A percentile compares a stretch with the other conserved stretches of the same genome.
phyloP scores from a whole-genome alignment of 2,888 invertebrate genomes.

The Zygothrica quintamaculata region DNA sequence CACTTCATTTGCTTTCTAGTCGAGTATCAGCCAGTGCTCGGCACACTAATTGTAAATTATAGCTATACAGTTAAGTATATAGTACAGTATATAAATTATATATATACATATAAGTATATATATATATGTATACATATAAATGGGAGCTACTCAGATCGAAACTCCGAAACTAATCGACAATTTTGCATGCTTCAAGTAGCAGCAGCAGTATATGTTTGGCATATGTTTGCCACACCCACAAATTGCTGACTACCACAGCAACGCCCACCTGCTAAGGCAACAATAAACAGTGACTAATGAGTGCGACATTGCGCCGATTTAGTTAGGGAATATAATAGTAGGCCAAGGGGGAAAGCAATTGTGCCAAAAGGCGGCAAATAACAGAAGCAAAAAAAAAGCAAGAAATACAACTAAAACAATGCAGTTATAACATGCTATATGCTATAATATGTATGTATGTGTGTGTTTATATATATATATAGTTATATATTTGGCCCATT shows the following conservation, averaged over 20 bases:
- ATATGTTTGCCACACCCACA: conserved; percentile 29
- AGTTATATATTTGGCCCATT: conserved; percentile 54
- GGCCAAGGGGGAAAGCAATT: conserved; percentile 8
- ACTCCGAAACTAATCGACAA: conserved; percentile 77
- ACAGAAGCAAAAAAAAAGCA: conserved; percentile 15
- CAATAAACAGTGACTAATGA: conserved; percentile 70
- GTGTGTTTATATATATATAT: conserved; percentile 8
- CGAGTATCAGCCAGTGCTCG: too few relatives aligned
- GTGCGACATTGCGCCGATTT: conserved; percentile 61
- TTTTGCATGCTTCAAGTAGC: conserved; percentile 76
- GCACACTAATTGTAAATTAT: conserved; percentile 77
- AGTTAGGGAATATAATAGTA: conserved; percentile 65
- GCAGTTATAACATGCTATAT: neutral
- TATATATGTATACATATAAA: too few relatives aligned
- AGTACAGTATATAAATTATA: too few relatives aligned
- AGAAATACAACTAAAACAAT: conserved; percentile 26
- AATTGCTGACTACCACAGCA: too few relatives aligned
- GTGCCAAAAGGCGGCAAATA: conserved; percentile 48
- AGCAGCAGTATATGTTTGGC: too few relatives aligned
- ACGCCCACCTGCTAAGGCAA: conserved; percentile 9
- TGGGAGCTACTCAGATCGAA: too few relatives aligned
- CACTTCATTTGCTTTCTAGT: neutral
- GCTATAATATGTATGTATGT: neutral
- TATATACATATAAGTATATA: too few relatives aligned
- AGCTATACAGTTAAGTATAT: too few relatives aligned